A percentile compares a stretch with the other conserved stretches of the same genome.
Conservation (phyloP, 1,140 invertebrate species). For the Macrostomum lignano region DNA sequence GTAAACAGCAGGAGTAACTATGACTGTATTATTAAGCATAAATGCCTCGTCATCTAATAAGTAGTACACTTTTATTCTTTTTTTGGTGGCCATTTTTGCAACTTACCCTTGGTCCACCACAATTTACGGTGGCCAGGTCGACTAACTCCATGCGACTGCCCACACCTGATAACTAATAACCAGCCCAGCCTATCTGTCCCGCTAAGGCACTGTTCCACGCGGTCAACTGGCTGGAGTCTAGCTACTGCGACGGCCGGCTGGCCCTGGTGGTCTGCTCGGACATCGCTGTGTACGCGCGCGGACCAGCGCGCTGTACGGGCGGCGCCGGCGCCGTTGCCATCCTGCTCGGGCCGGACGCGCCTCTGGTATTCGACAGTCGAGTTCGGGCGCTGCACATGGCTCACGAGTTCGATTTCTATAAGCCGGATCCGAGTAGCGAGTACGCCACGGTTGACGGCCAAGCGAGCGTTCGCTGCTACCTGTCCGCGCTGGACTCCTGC, state of each 20-base stretch:
- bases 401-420: constrained; percentile 94
- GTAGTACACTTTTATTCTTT: too few relatives aligned
- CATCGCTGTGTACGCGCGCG: constrained; percentile 73
- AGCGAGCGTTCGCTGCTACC: constrained; percentile 71
- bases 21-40: too few relatives aligned
- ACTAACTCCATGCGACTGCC: too few relatives aligned
- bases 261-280: constrained; percentile 74
- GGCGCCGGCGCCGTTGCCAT: constrained; percentile 89
- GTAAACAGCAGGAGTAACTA: too few relatives aligned
- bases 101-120: too few relatives aligned
- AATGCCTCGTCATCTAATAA: too few relatives aligned
- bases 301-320: constrained; percentile 70
- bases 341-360: constrained; percentile 66
- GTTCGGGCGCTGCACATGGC: constrained; percentile 57
- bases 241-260: constrained; percentile 68
- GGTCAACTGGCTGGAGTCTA: constrained; percentile 76
- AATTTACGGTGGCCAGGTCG: too few relatives aligned
- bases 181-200: too few relatives aligned
- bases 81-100: too few relatives aligned
- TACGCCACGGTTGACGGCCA: constrained; percentile 84
- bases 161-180: too few relatives aligned
- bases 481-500: constrained; percentile 38
- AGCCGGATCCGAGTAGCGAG: constrained; percentile 66
- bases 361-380: constrained; percentile 48
- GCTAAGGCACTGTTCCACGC: constrained; percentile 77